Evolutionary conservation across 2,113 vertebrate species (phyloP).

Genomic region (Eulemur rufifrons): DNA sequence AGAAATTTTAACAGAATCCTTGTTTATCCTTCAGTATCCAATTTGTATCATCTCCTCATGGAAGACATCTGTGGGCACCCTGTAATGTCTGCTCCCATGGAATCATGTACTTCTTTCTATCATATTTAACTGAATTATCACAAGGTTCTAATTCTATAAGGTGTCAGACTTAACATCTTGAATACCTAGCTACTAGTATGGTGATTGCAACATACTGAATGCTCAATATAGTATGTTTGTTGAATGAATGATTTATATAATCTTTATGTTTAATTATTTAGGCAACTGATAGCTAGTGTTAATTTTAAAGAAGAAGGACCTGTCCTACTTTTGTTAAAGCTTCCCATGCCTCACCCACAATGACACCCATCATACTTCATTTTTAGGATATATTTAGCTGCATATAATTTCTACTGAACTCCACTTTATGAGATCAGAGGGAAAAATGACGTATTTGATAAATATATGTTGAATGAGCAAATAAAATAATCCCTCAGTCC

Average conservation of each 20-base stretch:
- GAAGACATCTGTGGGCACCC: not conserved
- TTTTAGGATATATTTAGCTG: slow-evolving; percentile 9
- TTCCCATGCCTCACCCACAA: not conserved
- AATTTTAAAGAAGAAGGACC: slow-evolving; percentile 33
- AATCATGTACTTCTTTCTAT: not conserved
- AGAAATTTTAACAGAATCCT: not conserved
- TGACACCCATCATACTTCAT: not conserved
- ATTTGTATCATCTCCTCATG: not conserved
- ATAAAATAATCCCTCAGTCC: not conserved
- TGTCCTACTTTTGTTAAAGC: not conserved
- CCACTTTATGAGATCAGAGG: not conserved
- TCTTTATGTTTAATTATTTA: slow-evolving; percentile 23
- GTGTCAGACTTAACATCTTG: not conserved
- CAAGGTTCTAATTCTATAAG: not conserved
- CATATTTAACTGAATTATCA: not conserved
- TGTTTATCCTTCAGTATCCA: not conserved
- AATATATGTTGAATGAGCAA: slow-evolving; percentile 17
- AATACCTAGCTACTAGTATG: not conserved
- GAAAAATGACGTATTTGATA: not conserved
- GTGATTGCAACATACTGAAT: not conserved
- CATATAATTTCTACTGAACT: slow-evolving; percentile 9
- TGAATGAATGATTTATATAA: not conserved
- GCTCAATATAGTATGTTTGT: not conserved
- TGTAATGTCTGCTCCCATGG: not conserved
- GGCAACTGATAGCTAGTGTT: not conserved